These are phyloP conservation scores for Drosophila bocqueti DNA, from an alignment of 1,140 invertebrate species.

Conservation along the genomic window DNA sequence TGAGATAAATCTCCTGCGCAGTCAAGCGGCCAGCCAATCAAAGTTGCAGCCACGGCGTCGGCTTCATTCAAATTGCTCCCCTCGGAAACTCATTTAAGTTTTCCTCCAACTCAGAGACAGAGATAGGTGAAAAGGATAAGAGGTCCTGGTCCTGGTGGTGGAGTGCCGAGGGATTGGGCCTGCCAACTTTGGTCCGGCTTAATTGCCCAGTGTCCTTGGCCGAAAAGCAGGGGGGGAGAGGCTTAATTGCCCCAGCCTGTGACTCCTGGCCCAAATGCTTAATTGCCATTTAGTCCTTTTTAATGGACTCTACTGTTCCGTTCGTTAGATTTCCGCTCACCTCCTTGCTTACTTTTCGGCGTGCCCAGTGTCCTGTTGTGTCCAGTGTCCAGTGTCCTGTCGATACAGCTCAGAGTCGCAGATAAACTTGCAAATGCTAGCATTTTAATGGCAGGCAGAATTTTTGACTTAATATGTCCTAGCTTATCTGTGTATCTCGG, in stretches of 20 bases:
- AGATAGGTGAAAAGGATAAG: constrained; percentile 82
- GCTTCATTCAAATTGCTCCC: constrained; percentile 71
- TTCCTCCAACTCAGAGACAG: constrained; percentile 29
- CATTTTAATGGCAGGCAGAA: constrained; percentile 73
- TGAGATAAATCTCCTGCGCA: constrained; percentile 69
- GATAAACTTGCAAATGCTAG: constrained; percentile 80
- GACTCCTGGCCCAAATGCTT: constrained; percentile 66
- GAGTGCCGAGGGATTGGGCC: constrained; percentile 55
- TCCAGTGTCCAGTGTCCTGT: constrained; percentile 52
- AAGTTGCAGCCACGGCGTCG: constrained; percentile 47
- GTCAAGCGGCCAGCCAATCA: constrained; percentile 65
- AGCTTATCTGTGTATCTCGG: constrained; percentile 52
- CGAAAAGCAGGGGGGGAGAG: constrained; percentile 45
- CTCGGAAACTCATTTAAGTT: constrained; percentile 77
- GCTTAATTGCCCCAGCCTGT: constrained; percentile 65
- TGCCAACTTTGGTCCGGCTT: constrained; percentile 75
- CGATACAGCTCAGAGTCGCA: constrained; percentile 31
- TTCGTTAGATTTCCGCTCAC: constrained; percentile 78
- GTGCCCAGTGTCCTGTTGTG: constrained; percentile 31
- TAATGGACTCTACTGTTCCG: constrained; percentile 72
- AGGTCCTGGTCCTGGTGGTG: constrained; percentile 30
- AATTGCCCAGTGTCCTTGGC: constrained; percentile 79
- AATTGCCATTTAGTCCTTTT: constrained; percentile 84
- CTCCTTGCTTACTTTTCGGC: constrained; percentile 49
- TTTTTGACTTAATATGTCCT: constrained; percentile 76